Conservation (phyloP, 2,113 vertebrate genomes). For the Speoplatyrhinus poulsoni region DNA sequence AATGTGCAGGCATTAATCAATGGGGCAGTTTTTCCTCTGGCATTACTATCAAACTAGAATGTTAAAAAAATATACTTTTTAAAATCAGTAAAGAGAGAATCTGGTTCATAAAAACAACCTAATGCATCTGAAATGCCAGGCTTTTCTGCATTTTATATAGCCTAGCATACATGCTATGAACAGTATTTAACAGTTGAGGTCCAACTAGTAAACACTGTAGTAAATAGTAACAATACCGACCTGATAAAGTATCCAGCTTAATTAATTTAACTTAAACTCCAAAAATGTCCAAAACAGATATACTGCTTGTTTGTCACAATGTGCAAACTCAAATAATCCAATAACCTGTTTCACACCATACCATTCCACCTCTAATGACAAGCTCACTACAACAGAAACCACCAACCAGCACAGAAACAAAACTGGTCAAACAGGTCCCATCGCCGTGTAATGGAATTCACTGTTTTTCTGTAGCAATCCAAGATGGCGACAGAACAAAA, state of each 20-base stretch:
- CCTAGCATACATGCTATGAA: no score
- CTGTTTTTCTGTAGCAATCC: slow-evolving; percentile 4
- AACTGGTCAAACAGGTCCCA: slow-evolving; percentile 56
- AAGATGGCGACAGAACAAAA: background rate
- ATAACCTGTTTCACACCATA: slow-evolving; percentile 67
- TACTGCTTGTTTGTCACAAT: slow-evolving; percentile 24
- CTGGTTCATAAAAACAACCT: no score
- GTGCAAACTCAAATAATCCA: slow-evolving; percentile 30
- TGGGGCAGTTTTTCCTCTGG: no score
- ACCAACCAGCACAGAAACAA: slow-evolving; percentile 37
- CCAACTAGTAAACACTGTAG: background rate
- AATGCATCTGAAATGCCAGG: no score
- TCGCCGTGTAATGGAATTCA: slow-evolving; percentile 16
- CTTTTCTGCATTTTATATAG: no score
- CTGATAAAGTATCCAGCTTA: slow-evolving; percentile 47
- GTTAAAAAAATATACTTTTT: no score
- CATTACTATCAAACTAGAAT: no score
- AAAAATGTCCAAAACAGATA: slow-evolving; percentile 11
- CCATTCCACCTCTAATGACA: slow-evolving; percentile 47
- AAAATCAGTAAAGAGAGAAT: no score
- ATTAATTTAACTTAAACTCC: slow-evolving; percentile 20
- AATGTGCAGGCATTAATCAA: no score
- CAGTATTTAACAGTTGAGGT: no score
- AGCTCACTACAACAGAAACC: slow-evolving; percentile 35
- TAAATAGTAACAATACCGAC: background rate